phyloP scores from a whole-genome alignment of 2,797 vertebrate genomes.

The Mareca strepera region DNA sequence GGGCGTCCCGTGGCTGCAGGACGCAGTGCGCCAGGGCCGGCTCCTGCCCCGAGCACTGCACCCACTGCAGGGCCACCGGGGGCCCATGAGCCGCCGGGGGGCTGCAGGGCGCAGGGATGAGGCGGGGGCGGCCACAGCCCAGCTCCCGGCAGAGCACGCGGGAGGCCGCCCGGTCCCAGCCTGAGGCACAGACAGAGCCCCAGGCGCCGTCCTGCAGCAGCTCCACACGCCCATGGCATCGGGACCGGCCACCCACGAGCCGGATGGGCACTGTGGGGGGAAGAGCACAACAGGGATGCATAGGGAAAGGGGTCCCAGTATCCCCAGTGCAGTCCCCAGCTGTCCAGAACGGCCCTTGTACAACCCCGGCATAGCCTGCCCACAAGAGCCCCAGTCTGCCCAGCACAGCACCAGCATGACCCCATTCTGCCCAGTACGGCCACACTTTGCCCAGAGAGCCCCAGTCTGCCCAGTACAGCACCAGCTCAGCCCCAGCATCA shows the following conservation, averaged over 20 bases:
- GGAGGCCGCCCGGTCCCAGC: neutral
- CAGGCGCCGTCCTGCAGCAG: neutral
- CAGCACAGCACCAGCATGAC: neutral
- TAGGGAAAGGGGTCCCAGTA: neutral
- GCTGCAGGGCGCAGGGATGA: neutral
- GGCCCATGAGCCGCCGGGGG: neutral
- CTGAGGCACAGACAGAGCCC: neutral
- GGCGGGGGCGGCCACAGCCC: neutral
- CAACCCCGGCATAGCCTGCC: no score
- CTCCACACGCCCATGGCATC: conserved; percentile 24
- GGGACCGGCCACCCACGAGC: neutral
- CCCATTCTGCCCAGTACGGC: neutral
- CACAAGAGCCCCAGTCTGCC: neutral
- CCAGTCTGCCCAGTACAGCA: neutral
- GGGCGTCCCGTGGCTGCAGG: neutral
- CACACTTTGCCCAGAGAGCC: no score
- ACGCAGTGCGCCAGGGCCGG: neutral
- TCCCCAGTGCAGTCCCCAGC: neutral
- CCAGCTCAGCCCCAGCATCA: no score
- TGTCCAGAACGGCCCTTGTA: neutral
- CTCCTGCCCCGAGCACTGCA: conserved; percentile 41
- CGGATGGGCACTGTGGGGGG: neutral
- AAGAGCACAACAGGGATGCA: neutral
- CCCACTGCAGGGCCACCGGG: neutral
- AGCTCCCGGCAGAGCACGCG: conserved; percentile 51